Percentiles rank a stretch among this genome's conserved stretches.
Conservation (phyloP, 2,888 invertebrate species). For the Agapostemon virescens region DNA sequence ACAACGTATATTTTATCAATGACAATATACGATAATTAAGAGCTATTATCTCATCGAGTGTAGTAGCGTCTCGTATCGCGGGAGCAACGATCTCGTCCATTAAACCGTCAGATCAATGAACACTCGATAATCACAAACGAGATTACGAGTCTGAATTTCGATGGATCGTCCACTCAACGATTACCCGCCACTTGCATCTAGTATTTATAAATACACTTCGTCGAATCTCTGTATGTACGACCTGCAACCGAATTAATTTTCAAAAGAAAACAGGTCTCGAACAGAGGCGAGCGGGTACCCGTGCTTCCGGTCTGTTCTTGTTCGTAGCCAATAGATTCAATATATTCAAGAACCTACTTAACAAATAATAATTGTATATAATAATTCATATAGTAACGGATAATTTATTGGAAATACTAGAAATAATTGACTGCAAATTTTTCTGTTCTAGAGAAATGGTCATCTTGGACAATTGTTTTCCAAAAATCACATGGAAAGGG, state of each 20-base stretch:
- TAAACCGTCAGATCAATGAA: conserved; percentile 56
- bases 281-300: no score
- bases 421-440: no score
- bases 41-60: conserved; percentile 51
- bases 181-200: conserved; percentile 1
- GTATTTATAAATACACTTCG: conserved; percentile 35
- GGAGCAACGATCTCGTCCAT: conserved; percentile 49
- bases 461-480: no score
- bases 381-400: no score
- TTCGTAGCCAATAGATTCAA: no score
- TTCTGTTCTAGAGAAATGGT: no score
- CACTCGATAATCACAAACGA: conserved; percentile 42
- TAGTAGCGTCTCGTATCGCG: conserved; percentile 44
- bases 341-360: no score
- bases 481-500: no score
- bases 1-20: conserved; percentile 32
- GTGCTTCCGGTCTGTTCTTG: no score
- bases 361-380: no score
- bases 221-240: conserved; percentile 9
- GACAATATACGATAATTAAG: conserved; percentile 51
- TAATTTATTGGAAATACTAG: no score
- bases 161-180: conserved; percentile 15
- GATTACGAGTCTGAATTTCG: conserved; percentile 39
- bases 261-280: conserved; percentile 1
- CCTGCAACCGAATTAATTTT: not conserved